These are phyloP conservation scores for Pteronura brasiliensis DNA, from an alignment of 2,113 vertebrate genomes.

Conservation along the genomic window DNA sequence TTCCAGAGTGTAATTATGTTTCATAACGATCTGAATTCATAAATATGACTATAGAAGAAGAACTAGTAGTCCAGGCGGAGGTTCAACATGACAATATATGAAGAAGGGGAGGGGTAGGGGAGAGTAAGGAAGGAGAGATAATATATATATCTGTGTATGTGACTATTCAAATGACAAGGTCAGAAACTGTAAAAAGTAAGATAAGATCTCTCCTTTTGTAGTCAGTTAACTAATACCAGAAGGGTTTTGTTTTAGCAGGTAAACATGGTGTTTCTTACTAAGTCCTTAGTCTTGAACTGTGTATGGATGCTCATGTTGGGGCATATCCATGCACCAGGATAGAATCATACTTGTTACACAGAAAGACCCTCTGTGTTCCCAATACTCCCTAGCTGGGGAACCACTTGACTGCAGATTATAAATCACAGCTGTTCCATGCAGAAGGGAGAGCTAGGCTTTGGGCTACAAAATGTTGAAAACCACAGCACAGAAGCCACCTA, in stretches of 20 bases:
- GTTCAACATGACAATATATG: slow-evolving; percentile 17
- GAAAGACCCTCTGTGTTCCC: neutral
- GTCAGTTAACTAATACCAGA: neutral
- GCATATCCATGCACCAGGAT: too few species aligned
- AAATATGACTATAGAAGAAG: slow-evolving; percentile 76
- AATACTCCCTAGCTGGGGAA: slow-evolving; percentile 59
- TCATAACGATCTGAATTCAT: slow-evolving; percentile 71
- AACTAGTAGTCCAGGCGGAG: neutral
- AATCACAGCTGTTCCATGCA: slow-evolving; percentile 40
- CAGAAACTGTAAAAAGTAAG: neutral
- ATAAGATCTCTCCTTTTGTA: neutral
- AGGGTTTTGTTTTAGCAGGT: neutral
- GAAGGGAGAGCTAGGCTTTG: neutral
- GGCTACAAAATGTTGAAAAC: neutral
- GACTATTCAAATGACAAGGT: neutral
- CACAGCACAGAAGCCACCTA: neutral
- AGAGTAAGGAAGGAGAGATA: neutral
- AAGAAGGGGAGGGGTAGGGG: neutral
- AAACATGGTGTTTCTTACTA: neutral
- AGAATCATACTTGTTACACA: neutral
- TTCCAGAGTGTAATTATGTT: slow-evolving; percentile 75
- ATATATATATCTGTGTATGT: neutral
- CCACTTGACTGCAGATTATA: slow-evolving; percentile 47
- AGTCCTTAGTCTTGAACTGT: neutral
- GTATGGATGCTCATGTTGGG: accelerated